A percentile compares a stretch with the other conserved stretches of the same genome.
Evolutionary conservation across 2,888 invertebrate genomes (phyloP).

Genomic region (Mythimna pallens): DNA sequence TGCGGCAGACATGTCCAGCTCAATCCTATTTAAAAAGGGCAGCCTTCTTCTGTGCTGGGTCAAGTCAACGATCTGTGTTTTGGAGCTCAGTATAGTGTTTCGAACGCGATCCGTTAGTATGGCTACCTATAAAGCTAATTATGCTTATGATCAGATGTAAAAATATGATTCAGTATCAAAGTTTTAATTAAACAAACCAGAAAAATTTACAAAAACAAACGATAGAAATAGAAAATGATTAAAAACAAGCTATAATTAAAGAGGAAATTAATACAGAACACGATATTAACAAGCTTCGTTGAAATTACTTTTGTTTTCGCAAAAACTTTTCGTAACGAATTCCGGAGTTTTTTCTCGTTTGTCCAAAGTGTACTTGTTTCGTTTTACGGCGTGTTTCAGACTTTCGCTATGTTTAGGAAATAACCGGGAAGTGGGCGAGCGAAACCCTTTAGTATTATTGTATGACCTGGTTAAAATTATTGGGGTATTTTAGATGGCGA

Average conservation of each 20-base stretch:
- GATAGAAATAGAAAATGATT: slow-evolving; percentile 24
- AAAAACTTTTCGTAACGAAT: slow-evolving; percentile 60
- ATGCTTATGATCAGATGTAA: no score
- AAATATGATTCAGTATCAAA: neutral
- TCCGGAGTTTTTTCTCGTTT: slow-evolving; percentile 61
- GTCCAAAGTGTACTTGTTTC: slow-evolving; percentile 54
- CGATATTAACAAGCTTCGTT: slow-evolving; percentile 52
- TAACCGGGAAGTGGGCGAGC: slow-evolving; percentile 23
- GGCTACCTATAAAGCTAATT: no score
- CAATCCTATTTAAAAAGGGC: no score
- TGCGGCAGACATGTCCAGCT: no score
- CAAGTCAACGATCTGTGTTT: no score
- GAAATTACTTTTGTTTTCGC: slow-evolving; percentile 66
- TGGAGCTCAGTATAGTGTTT: no score
- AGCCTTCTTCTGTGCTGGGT: no score
- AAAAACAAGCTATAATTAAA: slow-evolving; percentile 47
- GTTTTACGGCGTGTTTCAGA: slow-evolving; percentile 49
- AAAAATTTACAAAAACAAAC: neutral
- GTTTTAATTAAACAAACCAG: neutral
- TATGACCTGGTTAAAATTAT: slow-evolving; percentile 45
- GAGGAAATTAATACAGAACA: slow-evolving; percentile 61
- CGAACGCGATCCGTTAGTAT: no score
- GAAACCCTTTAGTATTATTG: slow-evolving; percentile 40
- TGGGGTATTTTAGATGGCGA: neutral
- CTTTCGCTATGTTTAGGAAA: slow-evolving; percentile 50